Conservation (phyloP, 2,113 vertebrate genomes). For the Grantiella picta region DNA sequence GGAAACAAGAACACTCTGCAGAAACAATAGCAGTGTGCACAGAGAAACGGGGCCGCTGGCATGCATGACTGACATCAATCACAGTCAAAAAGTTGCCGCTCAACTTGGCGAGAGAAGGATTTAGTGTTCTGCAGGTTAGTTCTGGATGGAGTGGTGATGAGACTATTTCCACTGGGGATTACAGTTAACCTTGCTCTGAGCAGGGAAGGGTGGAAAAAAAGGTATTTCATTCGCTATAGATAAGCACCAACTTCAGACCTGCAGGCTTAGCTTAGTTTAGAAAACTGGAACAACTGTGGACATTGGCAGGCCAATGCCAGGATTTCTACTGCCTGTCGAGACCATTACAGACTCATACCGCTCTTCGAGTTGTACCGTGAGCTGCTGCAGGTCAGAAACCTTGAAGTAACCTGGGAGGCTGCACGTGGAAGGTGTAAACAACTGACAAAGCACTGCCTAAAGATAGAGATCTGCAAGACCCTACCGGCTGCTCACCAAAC, state of each 20-base stretch:
- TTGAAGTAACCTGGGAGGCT: neutral
- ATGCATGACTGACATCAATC: neutral
- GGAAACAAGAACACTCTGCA: neutral
- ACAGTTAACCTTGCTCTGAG: neutral
- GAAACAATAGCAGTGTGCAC: neutral
- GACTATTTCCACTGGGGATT: neutral
- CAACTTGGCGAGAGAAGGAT: neutral
- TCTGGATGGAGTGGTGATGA: neutral
- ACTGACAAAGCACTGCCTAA: neutral
- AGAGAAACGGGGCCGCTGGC: rapidly evolving
- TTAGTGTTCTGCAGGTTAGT: neutral
- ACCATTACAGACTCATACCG: neutral
- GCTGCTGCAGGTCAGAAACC: neutral
- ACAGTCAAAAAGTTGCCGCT: neutral
- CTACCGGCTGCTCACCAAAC: neutral
- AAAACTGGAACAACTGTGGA: neutral
- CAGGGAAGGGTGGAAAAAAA: neutral
- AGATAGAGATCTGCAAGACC: neutral
- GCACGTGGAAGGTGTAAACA: neutral
- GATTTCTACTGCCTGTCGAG: neutral
- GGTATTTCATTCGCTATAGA: neutral
- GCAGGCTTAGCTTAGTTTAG: neutral
- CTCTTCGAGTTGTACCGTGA: neutral
- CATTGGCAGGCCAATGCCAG: neutral
- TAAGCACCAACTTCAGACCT: neutral